A percentile compares a stretch with the other conserved stretches of the same genome.
Conservation (phyloP, 2,888 invertebrate species). For the Parapristionchus giblindavisi region DNA sequence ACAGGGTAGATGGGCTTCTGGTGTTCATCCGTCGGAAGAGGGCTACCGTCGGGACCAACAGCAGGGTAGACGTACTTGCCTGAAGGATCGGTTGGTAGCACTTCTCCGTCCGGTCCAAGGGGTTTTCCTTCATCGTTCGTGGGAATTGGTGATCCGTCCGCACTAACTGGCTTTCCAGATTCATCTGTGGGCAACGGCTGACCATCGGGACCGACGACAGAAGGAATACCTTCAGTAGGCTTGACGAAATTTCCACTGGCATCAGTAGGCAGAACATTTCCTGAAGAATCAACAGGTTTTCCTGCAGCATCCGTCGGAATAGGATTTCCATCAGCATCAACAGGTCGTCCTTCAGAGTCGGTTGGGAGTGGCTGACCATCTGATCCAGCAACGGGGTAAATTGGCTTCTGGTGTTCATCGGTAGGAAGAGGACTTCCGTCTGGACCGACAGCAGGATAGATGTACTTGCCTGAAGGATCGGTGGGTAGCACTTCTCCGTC, state of each 20-base stretch:
- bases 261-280: conserved; percentile 46
- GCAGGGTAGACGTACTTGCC: no score
- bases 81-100: conserved; percentile 41
- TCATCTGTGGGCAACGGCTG: conserved; percentile 49
- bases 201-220: conserved; percentile 46
- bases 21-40: conserved; percentile 49
- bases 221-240: conserved; percentile 44
- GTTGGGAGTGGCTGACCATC: conserved; percentile 23
- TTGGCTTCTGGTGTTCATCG: conserved; percentile 28
- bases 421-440: conserved; percentile 41
- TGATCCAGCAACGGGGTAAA: conserved; percentile 39
- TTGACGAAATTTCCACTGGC: conserved; percentile 48
- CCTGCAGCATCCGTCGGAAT: conserved; percentile 45
- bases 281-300: conserved; percentile 46
- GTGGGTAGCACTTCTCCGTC: conserved; percentile 46
- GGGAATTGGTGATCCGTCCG: conserved; percentile 45
- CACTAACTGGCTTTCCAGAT: conserved; percentile 18
- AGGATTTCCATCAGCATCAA: conserved; percentile 38
- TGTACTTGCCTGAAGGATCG: conserved; percentile 49
- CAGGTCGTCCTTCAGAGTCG: conserved; percentile 15
- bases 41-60: conserved; percentile 43
- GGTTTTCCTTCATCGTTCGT: conserved; percentile 41
- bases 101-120: conserved; percentile 37
- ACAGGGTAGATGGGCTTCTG: conserved; percentile 42
- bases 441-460: conserved; percentile 38